Conservation (phyloP, 2,888 invertebrate species). For the Limnephilus rhombicus region DNA sequence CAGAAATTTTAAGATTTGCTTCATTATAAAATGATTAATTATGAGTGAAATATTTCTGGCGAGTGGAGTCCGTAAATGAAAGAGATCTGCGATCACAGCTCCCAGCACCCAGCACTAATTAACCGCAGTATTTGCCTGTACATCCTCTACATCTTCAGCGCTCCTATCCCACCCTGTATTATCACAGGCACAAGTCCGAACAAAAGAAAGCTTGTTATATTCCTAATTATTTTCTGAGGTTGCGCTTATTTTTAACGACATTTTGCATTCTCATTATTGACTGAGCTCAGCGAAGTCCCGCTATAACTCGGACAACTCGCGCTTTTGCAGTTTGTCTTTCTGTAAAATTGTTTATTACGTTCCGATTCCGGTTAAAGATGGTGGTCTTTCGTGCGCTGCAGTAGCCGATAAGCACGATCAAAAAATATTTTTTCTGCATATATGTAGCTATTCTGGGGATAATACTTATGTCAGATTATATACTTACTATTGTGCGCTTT, state of each 20-base stretch:
- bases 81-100: conserved; percentile 2
- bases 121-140: conserved; percentile 37
- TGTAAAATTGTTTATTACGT: too few relatives aligned
- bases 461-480: too few relatives aligned
- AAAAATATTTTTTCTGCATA: too few relatives aligned
- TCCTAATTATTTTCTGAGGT: conserved; percentile 45
- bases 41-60: conserved; percentile 24
- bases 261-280: background rate
- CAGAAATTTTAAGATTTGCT: background rate
- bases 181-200: conserved; percentile 41
- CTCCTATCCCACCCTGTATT: conserved; percentile 24
- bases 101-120: conserved; percentile 41
- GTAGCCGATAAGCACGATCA: too few relatives aligned
- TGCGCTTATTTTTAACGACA: background rate
- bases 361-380: too few relatives aligned
- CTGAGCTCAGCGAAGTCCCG: too few relatives aligned
- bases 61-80: conserved; percentile 9
- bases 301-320: too few relatives aligned
- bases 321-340: too few relatives aligned
- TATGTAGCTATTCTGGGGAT: too few relatives aligned
- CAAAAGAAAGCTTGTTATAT: conserved; percentile 39
- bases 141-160: background rate
- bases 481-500: too few relatives aligned
- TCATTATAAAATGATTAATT: conserved; percentile 36
- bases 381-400: too few relatives aligned